These are phyloP conservation scores for Tachysurus vachellii DNA, from an alignment of 2,113 vertebrate genomes.

Conservation along the genomic window DNA sequence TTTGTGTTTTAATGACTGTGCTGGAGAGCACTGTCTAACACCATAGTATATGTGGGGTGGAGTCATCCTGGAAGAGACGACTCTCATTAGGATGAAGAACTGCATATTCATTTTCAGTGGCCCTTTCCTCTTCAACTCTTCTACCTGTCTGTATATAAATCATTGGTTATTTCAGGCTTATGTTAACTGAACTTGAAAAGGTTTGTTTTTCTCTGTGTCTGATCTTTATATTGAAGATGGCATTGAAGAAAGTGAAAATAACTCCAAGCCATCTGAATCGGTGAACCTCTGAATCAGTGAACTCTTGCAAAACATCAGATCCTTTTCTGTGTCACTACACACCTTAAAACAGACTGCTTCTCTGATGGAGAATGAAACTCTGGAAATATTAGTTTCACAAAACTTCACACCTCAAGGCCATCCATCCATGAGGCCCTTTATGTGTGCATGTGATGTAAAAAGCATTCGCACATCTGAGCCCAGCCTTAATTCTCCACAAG, in stretches of 20 bases:
- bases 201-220: constrained; percentile 25
- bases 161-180: not conserved
- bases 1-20: not conserved
- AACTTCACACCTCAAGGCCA: constrained; percentile 36
- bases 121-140: not conserved
- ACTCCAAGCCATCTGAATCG: constrained; percentile 35
- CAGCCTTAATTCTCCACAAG: not conserved
- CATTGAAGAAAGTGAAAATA: not conserved
- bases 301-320: constrained; percentile 29
- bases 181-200: not conserved
- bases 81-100: not conserved
- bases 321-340: constrained; percentile 46
- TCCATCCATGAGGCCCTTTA: not conserved
- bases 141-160: not conserved
- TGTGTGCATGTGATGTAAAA: not conserved
- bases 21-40: too few relatives aligned
- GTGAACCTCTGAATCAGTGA: constrained; percentile 44
- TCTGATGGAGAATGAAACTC: constrained; percentile 20
- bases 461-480: not conserved
- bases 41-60: not conserved
- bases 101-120: not conserved
- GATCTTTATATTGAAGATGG: constrained; percentile 1
- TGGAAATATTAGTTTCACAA: constrained; percentile 29
- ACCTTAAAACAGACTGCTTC: constrained; percentile 54
- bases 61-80: not conserved